Evolutionary conservation across 2,113 vertebrate genomes (phyloP).

Genomic region (Erpornis zantholeuca): DNA sequence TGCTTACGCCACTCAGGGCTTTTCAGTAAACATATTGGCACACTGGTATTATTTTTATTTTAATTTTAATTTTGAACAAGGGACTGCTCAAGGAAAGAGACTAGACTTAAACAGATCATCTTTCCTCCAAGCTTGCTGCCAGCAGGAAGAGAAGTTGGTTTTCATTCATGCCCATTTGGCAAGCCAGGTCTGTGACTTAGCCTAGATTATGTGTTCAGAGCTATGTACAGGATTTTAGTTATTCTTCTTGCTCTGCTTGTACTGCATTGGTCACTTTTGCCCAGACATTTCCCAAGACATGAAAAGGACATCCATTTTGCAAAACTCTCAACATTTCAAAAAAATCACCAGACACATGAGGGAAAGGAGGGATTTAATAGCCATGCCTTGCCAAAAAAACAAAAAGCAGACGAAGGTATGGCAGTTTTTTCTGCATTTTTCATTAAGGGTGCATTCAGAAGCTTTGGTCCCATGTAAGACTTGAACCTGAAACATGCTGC

Average conservation of each 20-base stretch:
- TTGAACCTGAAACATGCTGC: background rate
- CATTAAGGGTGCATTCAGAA: background rate
- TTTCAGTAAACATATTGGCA: conserved; percentile 8
- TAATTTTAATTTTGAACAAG: conserved; percentile 27
- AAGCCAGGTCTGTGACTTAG: conserved; percentile 4
- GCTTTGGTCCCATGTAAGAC: background rate
- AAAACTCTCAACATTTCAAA: background rate
- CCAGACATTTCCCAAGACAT: background rate
- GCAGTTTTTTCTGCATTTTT: background rate
- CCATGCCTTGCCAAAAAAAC: background rate
- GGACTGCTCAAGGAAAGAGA: conserved; percentile 39
- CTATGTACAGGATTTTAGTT: background rate
- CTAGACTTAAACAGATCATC: conserved; percentile 50
- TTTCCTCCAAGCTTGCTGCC: conserved; percentile 29
- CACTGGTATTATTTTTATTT: conserved; percentile 35
- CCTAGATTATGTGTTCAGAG: conserved; percentile 21
- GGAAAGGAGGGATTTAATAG: background rate
- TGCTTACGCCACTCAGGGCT: background rate
- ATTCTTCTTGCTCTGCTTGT: background rate
- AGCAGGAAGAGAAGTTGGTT: conserved; percentile 33
- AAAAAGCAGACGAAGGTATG: background rate
- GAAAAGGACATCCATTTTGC: background rate
- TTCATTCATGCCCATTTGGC: conserved; percentile 35
- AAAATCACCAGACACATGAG: background rate
- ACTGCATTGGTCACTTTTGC: background rate